Evolutionary conservation across 2,113 vertebrate genomes (phyloP), one percentile per base, ranked within the genome.

Genomic region (Apistogramma diplotaenia): DNA sequence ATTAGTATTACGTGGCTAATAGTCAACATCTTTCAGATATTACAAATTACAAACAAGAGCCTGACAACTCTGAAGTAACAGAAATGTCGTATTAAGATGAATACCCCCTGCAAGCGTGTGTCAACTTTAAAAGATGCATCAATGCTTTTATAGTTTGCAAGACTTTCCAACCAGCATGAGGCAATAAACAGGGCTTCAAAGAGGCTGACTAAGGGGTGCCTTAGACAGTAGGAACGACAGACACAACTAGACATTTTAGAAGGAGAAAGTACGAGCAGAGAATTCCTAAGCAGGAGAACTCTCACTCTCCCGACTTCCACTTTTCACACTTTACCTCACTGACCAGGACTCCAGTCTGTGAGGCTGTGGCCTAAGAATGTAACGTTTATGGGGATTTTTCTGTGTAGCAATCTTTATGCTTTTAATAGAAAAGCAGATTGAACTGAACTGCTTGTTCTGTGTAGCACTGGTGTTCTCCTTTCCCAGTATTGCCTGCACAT

Each of bases 171-270:
- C 46, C 58, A 60, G 8, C 21, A 59, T 25, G 62, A 62, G 40
- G 57, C 23, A 43, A 59, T 31, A 76, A 80, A 70, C 71, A 43
- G 25, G 25, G 74, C 40, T 81, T 82, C 56, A 89, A 77, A 87
- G 37, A 60, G 43, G 27, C 8, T 3, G 3, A 49, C 56, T 43
- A 8, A 16, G 6, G 13, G 7, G 13, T 19, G 73, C 23, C 33
- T 49, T 49, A 27, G 13, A 56, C 23, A 59, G 21, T 9, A 15
- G 57, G 8, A 46, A 49, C 23, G 78, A 61, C 54, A 71, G 31
- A 27, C 25, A 70, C 25, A 35, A 55, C 15, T 31, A 13, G 2
- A 54, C 56, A 46, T 40, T 23, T 62, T 58, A 58, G 49, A 53
- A 15, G 5, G 37, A 74, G 43, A 43, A 25, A 12, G 56, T 19